A percentile compares a stretch with the other conserved stretches of the same genome.
Conservation (phyloP, 2,113 vertebrate species). For the Hiodon tergisus region DNA sequence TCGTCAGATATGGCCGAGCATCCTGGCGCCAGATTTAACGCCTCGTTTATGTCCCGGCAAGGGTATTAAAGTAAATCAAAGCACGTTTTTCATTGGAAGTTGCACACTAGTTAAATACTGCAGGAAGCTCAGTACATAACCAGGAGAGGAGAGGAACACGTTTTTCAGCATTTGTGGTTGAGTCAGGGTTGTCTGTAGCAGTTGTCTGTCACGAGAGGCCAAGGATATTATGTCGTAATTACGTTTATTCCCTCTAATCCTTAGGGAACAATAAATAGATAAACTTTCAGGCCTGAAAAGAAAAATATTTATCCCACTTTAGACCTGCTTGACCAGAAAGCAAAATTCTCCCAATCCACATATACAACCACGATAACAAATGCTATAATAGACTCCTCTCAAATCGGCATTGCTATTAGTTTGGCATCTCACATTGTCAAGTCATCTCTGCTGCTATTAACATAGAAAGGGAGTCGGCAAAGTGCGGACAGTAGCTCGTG, state of each 20-base stretch:
- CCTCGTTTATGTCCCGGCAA: conserved; percentile 29
- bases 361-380: too few species aligned
- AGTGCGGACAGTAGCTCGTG: background rate
- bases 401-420: background rate
- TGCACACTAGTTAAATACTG: conserved; percentile 37
- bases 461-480: background rate
- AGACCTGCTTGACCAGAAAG: background rate
- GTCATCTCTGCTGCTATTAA: background rate
- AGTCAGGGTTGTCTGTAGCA: background rate
- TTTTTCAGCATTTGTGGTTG: background rate
- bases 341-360: too few species aligned
- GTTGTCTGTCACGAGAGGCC: conserved; percentile 2
- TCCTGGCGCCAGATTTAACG: conserved; percentile 29
- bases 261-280: too few species aligned
- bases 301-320: background rate
- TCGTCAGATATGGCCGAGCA: too few species aligned
- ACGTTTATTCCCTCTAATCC: too few species aligned
- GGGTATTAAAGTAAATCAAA: conserved; percentile 39
- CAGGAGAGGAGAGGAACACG: conserved; percentile 14
- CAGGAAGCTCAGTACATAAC: conserved; percentile 35
- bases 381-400: too few species aligned
- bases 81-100: conserved; percentile 31
- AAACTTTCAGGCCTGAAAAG: too few species aligned
- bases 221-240: too few species aligned
- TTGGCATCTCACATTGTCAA: background rate